A percentile compares a stretch with the other conserved stretches of the same genome.
phyloP scores from a whole-genome alignment of 1,140 invertebrate genomes.

The Apis laboriosa region DNA sequence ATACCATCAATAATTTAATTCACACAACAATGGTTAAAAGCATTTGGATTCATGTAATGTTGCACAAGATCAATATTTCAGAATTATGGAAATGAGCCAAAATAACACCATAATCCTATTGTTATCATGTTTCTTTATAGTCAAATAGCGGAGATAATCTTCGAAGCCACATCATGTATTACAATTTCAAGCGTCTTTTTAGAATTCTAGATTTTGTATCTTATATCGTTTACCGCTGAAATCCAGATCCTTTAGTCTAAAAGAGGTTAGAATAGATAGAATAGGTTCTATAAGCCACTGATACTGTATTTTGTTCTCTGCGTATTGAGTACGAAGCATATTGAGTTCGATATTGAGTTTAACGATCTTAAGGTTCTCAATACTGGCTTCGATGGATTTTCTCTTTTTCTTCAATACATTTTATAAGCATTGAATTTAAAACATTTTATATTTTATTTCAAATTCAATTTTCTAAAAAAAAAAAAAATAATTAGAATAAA shows the following conservation, averaged over 20 bases:
- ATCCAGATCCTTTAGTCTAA: neutral
- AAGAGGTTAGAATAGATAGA: neutral
- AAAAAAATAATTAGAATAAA: neutral
- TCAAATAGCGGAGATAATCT: neutral
- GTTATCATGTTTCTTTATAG: neutral
- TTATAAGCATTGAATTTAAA: neutral
- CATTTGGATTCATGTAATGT: neutral
- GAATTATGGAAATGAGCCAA: neutral
- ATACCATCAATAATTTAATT: neutral
- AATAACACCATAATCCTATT: neutral
- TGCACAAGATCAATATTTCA: too few relatives aligned
- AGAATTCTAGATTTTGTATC: neutral
- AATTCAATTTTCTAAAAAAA: too few relatives aligned
- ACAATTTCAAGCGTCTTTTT: neutral
- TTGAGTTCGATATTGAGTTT: constrained; percentile 21
- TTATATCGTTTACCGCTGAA: neutral
- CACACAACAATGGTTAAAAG: neutral
- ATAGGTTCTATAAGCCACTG: neutral
- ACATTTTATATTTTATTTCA: too few relatives aligned
- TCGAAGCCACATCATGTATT: neutral
- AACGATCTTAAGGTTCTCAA: neutral
- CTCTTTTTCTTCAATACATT: neutral
- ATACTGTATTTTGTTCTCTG: neutral
- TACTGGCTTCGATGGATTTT: neutral
- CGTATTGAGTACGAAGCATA: neutral